Conservation (phyloP, 2,888 invertebrate species). For the Aspidiotus destructor region DNA sequence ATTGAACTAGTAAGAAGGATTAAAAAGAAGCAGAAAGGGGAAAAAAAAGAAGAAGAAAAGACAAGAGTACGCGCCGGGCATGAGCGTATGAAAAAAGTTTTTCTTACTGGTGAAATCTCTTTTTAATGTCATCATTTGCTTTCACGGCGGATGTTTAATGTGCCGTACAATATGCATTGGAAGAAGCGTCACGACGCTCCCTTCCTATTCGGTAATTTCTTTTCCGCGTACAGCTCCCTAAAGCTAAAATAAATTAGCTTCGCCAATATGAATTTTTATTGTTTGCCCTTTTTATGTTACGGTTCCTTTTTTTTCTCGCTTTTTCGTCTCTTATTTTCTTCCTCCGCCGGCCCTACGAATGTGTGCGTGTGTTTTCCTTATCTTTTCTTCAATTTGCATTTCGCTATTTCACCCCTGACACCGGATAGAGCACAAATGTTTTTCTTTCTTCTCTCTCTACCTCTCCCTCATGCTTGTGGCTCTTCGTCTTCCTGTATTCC, state of each 20-base stretch:
- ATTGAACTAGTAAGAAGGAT: slow-evolving; percentile 20
- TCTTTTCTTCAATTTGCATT: slow-evolving; percentile 31
- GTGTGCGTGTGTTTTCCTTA: background rate
- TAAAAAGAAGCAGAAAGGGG: slow-evolving; percentile 10
- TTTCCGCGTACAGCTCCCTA: slow-evolving; percentile 32
- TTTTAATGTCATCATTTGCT: slow-evolving; percentile 34
- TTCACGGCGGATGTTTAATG: slow-evolving; percentile 33
- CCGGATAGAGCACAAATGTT: slow-evolving; percentile 8
- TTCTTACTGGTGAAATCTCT: slow-evolving; percentile 33
- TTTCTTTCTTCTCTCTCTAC: background rate
- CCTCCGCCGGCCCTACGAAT: slow-evolving; percentile 8
- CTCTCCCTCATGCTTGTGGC: background rate
- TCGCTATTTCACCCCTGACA: slow-evolving; percentile 22
- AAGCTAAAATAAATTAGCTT: slow-evolving; percentile 38
- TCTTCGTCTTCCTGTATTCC: slow-evolving; percentile 6
- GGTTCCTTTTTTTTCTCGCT: slow-evolving; percentile 29
- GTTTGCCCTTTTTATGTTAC: slow-evolving; percentile 34
- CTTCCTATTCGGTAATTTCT: slow-evolving; percentile 29
- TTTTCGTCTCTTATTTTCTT: slow-evolving; percentile 32
- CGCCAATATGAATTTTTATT: slow-evolving; percentile 38
- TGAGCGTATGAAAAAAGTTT: slow-evolving; percentile 25
- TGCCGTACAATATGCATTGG: slow-evolving; percentile 33
- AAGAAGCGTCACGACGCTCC: slow-evolving; percentile 32
- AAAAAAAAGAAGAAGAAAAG: slow-evolving; percentile 9
- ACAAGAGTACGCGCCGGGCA: slow-evolving; percentile 18